A percentile compares a stretch with the other conserved stretches of the same genome.
These are phyloP conservation scores for Apodemia mormo DNA, from an alignment of 2,888 invertebrate genomes.

Conservation along the genomic window DNA sequence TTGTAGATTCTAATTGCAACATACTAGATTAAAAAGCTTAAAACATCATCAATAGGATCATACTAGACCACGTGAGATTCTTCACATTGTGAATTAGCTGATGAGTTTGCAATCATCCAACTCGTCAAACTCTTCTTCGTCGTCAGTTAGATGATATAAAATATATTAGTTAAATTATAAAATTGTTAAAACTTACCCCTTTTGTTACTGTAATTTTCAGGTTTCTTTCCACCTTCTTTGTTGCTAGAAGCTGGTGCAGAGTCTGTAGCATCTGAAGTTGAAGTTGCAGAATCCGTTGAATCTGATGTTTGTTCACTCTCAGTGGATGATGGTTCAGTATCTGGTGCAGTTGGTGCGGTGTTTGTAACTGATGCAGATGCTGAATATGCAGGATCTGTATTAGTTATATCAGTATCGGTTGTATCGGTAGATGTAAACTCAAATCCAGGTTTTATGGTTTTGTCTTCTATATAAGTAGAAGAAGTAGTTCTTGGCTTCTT, in stretches of 20 bases:
- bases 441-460: conserved; percentile 12
- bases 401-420: conserved; percentile 24
- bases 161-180: no score
- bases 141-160: no score
- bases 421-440: conserved; percentile 30
- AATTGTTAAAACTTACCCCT: conserved; percentile 51
- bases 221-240: conserved; percentile 50
- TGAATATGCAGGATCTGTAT: conserved; percentile 31
- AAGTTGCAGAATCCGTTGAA: conserved; percentile 32
- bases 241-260: conserved; percentile 58
- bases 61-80: no score
- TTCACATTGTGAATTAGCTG: no score
- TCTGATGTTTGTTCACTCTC: conserved; percentile 37
- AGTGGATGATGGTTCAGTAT: conserved; percentile 35
- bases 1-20: no score
- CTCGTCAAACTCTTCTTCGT: no score
- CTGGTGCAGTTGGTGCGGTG: conserved; percentile 31
- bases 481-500: conserved; percentile 43
- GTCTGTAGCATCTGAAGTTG: conserved; percentile 47
- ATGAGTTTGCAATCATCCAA: no score
- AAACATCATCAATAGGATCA: no score
- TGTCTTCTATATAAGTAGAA: conserved; percentile 6
- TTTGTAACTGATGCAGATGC: conserved; percentile 15
- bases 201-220: conserved; percentile 51
- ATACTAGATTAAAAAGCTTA: no score